A percentile compares a stretch with the other conserved stretches of the same genome.
These are phyloP conservation scores for Arenicola marina DNA, from an alignment of 2,888 invertebrate genomes.

Conservation along the genomic window DNA sequence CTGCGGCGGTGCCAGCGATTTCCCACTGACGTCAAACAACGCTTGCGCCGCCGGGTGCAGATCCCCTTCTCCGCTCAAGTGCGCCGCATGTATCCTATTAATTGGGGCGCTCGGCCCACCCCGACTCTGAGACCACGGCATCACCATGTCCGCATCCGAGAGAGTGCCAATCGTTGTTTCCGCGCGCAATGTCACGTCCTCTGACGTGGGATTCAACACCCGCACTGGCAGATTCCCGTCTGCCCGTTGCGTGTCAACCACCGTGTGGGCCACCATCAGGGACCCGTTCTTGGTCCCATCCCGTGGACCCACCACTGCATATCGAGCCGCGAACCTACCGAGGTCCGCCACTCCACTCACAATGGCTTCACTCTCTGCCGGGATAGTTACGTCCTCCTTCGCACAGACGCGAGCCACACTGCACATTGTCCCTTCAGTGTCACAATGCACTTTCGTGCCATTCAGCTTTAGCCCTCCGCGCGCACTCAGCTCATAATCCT, in stretches of 20 bases:
- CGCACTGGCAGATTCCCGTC: conserved; percentile 1
- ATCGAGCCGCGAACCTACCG: neutral
- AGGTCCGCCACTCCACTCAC: neutral
- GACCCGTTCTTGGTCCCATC: neutral
- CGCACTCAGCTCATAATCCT: conserved; percentile 6
- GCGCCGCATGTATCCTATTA: neutral
- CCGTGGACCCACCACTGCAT: neutral
- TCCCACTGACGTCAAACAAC: neutral
- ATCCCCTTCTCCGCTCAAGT: neutral
- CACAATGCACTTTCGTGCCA: conserved; percentile 3
- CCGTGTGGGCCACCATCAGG: neutral
- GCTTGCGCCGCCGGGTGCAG: neutral
- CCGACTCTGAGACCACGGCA: neutral
- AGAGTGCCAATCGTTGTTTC: neutral
- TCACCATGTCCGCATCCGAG: neutral
- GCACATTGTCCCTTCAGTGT: too few species aligned
- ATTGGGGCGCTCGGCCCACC: neutral
- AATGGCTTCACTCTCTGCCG: conserved; percentile 8
- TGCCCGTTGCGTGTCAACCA: neutral
- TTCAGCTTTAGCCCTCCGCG: neutral
- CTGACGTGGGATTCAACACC: neutral
- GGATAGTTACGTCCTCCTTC: conserved; percentile 5
- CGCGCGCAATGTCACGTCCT: neutral
- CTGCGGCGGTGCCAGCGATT: neutral
- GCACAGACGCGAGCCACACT: too few species aligned